A percentile compares a stretch with the other conserved stretches of the same genome.
phyloP scores from a whole-genome alignment of 2,797 vertebrate genomes.

The Coregonus sp. region DNA sequence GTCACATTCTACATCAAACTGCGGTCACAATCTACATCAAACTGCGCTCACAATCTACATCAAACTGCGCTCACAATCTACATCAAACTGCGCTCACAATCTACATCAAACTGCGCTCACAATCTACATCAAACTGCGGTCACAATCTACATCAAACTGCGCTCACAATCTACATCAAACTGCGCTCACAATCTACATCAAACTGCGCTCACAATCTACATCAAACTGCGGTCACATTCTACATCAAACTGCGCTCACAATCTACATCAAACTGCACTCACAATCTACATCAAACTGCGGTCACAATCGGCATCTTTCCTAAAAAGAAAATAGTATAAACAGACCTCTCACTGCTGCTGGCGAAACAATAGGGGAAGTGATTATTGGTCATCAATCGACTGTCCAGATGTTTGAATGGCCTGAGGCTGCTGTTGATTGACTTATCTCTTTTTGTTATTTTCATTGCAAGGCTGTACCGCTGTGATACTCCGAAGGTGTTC shows the following conservation, averaged over 20 bases:
- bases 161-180: conserved; percentile 3
- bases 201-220: conserved; percentile 4
- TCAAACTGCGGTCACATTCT: conserved; percentile 10
- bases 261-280: conserved; percentile 5
- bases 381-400: conserved; percentile 5
- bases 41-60: too few species aligned
- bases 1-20: too few species aligned
- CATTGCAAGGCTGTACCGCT: conserved; percentile 44
- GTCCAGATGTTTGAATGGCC: conserved; percentile 61
- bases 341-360: conserved; percentile 28
- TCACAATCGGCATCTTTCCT: not conserved
- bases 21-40: too few species aligned
- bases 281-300: too few species aligned
- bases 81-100: too few species aligned
- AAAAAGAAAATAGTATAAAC: not conserved
- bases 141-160: conserved; percentile 5
- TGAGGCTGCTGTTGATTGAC: conserved; percentile 64
- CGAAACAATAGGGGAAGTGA: conserved; percentile 54
- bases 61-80: conserved; percentile 14
- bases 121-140: too few species aligned
- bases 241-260: conserved; percentile 11
- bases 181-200: not conserved
- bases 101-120: too few species aligned
- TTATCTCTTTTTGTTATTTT: conserved; percentile 71
- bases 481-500: conserved; percentile 47